Percentiles rank a stretch among this genome's conserved stretches.
These are phyloP conservation scores for Drosophila borborema DNA, from an alignment of 2,888 invertebrate species.

Conservation along the genomic window DNA sequence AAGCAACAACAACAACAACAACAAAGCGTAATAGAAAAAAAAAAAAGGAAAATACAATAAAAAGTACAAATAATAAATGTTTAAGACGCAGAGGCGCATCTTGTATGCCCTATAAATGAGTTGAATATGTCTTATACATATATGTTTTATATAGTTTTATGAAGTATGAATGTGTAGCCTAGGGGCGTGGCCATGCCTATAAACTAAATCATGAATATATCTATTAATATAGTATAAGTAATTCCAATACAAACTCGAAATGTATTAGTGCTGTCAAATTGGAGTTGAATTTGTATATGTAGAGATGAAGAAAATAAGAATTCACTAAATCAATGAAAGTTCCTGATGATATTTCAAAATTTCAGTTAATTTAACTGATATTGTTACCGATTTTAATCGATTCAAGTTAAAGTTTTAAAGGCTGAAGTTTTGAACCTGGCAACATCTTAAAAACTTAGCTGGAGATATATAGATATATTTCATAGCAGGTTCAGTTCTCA, in stretches of 20 bases:
- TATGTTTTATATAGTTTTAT: not conserved
- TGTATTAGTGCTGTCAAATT: no score
- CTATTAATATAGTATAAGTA: not conserved
- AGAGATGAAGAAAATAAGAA: no score
- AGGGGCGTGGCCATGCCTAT: not conserved
- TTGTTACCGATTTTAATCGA: no score
- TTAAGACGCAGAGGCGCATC: not conserved
- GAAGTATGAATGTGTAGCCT: not conserved
- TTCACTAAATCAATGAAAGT: no score
- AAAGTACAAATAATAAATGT: not conserved
- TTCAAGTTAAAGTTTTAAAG: no score
- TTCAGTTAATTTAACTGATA: no score
- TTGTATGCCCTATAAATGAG: not conserved
- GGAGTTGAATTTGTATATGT: no score
- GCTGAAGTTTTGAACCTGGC: no score
- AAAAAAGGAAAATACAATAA: slow-evolving; percentile 4
- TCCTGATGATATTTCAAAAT: no score
- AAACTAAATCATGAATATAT: not conserved
- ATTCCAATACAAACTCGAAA: not conserved
- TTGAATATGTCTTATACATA: not conserved
- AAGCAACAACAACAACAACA: slow-evolving; percentile 27
- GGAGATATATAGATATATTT: no score
- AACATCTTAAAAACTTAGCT: no score
- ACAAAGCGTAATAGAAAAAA: slow-evolving; percentile 23
- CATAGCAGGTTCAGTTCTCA: no score